Conservation (phyloP, 2,888 invertebrate genomes). For the Cactoblastis cactorum region DNA sequence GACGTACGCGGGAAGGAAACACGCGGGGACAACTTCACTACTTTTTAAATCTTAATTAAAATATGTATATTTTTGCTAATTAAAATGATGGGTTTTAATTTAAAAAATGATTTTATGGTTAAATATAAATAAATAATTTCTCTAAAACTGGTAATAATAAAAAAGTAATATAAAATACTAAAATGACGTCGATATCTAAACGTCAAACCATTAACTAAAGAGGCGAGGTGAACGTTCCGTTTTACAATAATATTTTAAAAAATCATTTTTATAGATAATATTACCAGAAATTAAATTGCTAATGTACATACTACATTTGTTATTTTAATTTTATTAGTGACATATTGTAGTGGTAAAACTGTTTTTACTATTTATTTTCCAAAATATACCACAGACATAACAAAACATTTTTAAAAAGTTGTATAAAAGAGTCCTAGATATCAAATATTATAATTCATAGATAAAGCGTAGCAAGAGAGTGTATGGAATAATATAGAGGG, state of each 20-base stretch:
- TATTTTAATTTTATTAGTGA: too few relatives aligned
- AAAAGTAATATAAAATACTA: neutral
- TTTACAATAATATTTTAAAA: slow-evolving; percentile 4
- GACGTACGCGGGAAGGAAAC: slow-evolving; percentile 85
- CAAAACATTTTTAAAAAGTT: too few relatives aligned
- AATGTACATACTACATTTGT: too few relatives aligned
- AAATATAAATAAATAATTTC: neutral
- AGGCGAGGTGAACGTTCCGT: slow-evolving; percentile 6
- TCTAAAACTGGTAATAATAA: neutral
- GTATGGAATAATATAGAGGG: too few relatives aligned
- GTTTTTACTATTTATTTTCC: too few relatives aligned
- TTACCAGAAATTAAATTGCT: too few relatives aligned
- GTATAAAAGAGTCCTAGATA: too few relatives aligned
- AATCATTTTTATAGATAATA: too few relatives aligned
- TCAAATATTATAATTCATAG: too few relatives aligned
- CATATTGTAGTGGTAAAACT: too few relatives aligned
- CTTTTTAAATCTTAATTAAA: slow-evolving; percentile 34
- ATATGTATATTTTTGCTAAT: neutral
- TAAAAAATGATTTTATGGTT: neutral
- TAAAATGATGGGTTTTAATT: slow-evolving; percentile 29
- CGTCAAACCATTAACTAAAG: slow-evolving; percentile 20
- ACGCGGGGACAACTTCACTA: slow-evolving; percentile 69
- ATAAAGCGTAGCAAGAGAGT: too few relatives aligned
- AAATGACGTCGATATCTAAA: slow-evolving; percentile 13
- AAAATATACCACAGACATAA: too few relatives aligned